These are phyloP conservation scores for Sesia apiformis DNA, from an alignment of 2,888 invertebrate species.

Conservation along the genomic window DNA sequence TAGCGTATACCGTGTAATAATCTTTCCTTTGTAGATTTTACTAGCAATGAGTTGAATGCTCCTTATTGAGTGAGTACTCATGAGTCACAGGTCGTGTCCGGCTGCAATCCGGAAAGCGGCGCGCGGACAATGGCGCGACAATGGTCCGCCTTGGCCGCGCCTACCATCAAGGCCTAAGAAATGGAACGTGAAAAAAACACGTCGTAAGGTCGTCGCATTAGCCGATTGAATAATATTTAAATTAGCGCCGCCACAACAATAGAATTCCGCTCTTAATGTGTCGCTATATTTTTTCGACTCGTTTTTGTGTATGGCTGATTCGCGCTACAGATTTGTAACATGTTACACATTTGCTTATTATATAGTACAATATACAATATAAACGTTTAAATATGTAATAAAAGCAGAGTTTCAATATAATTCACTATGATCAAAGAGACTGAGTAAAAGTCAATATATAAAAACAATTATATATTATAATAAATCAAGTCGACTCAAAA, in stretches of 20 bases:
- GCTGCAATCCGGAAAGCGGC: conserved; percentile 42
- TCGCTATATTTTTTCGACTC: background rate
- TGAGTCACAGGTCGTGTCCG: conserved; percentile 20
- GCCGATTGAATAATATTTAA: conserved; percentile 5
- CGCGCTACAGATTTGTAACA: no score
- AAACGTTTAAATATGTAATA: no score
- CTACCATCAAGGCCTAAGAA: conserved; percentile 60
- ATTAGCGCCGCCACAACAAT: conserved; percentile 4
- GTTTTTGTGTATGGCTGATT: background rate
- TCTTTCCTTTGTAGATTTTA: background rate
- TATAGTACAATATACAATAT: no score
- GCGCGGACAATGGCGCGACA: conserved; percentile 26
- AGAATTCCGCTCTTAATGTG: conserved; percentile 2
- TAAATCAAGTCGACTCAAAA: no score
- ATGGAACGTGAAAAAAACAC: conserved; percentile 39
- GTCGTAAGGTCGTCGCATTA: conserved; percentile 16
- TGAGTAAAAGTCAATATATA: no score
- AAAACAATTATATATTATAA: no score
- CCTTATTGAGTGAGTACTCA: background rate
- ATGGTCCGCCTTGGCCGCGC: conserved; percentile 31
- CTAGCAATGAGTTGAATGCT: background rate
- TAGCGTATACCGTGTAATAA: background rate
- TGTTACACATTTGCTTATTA: no score
- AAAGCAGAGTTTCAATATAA: no score
- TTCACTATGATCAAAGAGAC: no score